Evolutionary conservation across 2,113 vertebrate species (phyloP).

Genomic region (Coracopsis vasa): DNA sequence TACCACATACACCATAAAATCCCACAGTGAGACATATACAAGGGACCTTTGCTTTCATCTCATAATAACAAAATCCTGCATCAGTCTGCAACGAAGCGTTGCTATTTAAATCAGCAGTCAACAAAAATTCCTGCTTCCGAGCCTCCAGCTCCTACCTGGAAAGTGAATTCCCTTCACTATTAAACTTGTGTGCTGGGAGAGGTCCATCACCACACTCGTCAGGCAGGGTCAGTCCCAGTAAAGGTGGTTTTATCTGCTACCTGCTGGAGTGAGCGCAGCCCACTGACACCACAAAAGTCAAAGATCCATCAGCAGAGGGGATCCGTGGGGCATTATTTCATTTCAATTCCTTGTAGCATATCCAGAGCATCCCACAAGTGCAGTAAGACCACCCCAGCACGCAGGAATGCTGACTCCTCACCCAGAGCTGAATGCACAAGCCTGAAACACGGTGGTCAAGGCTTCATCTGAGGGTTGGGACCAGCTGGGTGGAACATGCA

Average conservation of each 20-base stretch:
- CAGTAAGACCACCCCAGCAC: rapidly evolving
- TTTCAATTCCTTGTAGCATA: background rate
- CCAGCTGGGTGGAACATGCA: rapidly evolving
- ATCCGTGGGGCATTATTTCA: background rate
- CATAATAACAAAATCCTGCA: background rate
- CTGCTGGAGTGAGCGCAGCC: background rate
- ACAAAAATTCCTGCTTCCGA: background rate
- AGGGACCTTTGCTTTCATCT: background rate
- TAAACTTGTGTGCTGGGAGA: background rate
- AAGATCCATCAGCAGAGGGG: background rate
- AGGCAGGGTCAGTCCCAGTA: background rate
- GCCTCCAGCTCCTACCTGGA: background rate
- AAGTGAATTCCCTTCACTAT: background rate
- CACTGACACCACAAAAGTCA: background rate
- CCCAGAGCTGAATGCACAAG: rapidly evolving
- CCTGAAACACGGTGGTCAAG: background rate
- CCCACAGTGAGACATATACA: rapidly evolving
- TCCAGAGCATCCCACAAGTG: background rate
- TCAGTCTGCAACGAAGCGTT: background rate
- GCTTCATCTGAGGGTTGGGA: background rate
- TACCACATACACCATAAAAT: background rate
- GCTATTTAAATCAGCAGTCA: background rate
- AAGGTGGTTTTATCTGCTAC: background rate
- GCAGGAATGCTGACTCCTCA: background rate
- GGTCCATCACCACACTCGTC: background rate